Conservation (phyloP, 2,113 vertebrate genomes). For the Micromys minutus region DNA sequence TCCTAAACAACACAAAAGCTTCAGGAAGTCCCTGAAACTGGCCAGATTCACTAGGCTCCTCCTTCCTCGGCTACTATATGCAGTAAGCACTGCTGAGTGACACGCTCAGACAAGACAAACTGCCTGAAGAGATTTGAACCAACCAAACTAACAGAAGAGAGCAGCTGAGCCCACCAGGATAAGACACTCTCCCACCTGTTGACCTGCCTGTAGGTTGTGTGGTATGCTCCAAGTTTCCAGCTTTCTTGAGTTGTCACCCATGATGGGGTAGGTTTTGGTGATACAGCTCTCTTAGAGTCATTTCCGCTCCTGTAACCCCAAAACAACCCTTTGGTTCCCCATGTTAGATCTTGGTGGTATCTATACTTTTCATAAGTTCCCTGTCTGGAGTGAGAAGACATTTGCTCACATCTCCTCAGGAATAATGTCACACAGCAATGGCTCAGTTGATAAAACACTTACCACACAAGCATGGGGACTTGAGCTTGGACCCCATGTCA, state of each 20-base stretch:
- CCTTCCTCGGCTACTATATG: neutral
- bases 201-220: neutral
- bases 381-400: neutral
- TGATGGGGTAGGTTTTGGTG: neutral
- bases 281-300: neutral
- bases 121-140: neutral
- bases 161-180: neutral
- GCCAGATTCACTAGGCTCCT: neutral
- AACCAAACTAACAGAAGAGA: neutral
- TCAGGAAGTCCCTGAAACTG: neutral
- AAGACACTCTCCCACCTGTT: neutral
- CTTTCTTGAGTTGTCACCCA: neutral
- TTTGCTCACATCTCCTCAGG: neutral
- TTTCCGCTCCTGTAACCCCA: neutral
- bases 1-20: neutral
- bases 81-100: neutral
- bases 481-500: neutral
- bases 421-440: neutral
- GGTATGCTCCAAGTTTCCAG: neutral
- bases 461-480: neutral
- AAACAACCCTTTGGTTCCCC: neutral
- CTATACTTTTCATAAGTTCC: neutral
- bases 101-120: neutral
- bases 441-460: neutral
- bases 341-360: neutral